These are phyloP conservation scores for Orthonyx spaldingii DNA, from an alignment of 2,113 vertebrate species.

Conservation along the genomic window DNA sequence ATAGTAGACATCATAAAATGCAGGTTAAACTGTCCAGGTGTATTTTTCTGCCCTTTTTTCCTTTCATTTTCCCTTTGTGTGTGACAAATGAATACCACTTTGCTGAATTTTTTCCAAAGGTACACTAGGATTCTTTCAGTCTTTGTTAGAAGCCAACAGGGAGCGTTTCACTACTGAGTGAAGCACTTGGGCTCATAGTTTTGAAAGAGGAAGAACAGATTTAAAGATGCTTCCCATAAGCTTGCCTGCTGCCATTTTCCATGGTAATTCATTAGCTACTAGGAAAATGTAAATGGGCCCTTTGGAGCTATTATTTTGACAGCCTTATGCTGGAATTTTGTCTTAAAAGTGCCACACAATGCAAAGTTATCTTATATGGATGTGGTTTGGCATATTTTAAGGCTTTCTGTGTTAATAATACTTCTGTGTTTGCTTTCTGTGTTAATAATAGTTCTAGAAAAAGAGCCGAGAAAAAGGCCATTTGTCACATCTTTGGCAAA, in stretches of 20 bases:
- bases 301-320: slow-evolving; percentile 32
- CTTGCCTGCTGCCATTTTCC: slow-evolving; percentile 19
- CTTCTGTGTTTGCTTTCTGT: background rate
- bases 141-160: background rate
- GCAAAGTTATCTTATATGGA: background rate
- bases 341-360: background rate
- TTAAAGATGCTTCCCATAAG: slow-evolving; percentile 13
- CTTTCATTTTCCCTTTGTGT: background rate
- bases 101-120: background rate
- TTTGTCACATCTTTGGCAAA: slow-evolving; percentile 1
- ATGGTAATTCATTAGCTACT: slow-evolving; percentile 17
- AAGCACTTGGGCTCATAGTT: background rate
- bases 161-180: background rate
- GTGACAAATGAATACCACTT: background rate
- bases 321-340: slow-evolving; percentile 21
- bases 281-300: background rate
- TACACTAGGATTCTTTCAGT: background rate
- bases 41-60: background rate
- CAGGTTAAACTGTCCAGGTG: background rate
- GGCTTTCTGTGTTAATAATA: background rate
- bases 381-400: background rate
- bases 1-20: background rate
- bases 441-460: background rate
- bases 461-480: background rate
- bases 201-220: background rate